phyloP scores from a whole-genome alignment of 2,888 invertebrate genomes.

The Meghimatium bilineatum region DNA sequence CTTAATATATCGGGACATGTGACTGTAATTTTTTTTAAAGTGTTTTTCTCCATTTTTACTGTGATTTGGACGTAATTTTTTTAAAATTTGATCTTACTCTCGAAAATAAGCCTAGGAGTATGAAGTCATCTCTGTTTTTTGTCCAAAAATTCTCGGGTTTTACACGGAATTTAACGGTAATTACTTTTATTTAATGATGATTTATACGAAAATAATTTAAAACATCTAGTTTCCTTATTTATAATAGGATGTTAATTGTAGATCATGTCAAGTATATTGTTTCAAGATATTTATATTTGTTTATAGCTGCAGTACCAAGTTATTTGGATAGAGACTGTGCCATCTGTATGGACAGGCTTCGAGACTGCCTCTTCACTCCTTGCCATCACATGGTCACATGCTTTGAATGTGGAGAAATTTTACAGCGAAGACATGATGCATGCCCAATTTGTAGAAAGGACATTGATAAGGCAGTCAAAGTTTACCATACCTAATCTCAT shows the following conservation, averaged over 20 bases:
- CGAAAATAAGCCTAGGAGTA: too few relatives aligned
- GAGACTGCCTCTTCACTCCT: conserved; percentile 78
- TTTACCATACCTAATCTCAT: conserved; percentile 73
- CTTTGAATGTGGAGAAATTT: conserved; percentile 76
- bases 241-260: neutral
- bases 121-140: too few relatives aligned
- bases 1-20: too few relatives aligned
- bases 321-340: conserved; percentile 77
- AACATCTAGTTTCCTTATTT: neutral
- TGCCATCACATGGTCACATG: conserved; percentile 79
- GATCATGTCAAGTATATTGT: neutral
- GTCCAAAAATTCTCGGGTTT: too few relatives aligned
- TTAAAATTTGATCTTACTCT: too few relatives aligned
- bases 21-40: too few relatives aligned
- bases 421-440: conserved; percentile 76
- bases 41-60: too few relatives aligned
- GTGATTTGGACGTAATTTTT: too few relatives aligned
- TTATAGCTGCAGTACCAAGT: conserved; percentile 49
- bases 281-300: neutral
- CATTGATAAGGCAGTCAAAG: conserved; percentile 76
- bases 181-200: too few relatives aligned
- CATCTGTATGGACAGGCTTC: conserved; percentile 78
- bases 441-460: conserved; percentile 78
- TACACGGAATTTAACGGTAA: too few relatives aligned
- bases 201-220: neutral